Evolutionary conservation across 2,797 vertebrate species (phyloP).

Genomic region (Emydoidea blandingii): DNA sequence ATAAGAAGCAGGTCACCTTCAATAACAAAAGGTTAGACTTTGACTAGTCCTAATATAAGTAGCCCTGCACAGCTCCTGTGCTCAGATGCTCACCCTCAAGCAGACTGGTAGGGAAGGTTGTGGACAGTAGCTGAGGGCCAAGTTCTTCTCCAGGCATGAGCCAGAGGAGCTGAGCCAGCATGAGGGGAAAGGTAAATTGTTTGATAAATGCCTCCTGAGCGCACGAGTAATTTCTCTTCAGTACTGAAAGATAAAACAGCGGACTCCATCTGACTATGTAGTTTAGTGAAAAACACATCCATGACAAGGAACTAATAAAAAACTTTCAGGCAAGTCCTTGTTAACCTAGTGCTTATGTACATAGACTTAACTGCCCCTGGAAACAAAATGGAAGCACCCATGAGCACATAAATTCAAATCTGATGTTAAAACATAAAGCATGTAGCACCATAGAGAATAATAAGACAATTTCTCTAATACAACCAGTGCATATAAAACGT

Average conservation of each 20-base stretch:
- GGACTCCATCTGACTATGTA: neutral
- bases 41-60: neutral
- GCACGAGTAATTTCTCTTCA: conserved; percentile 41
- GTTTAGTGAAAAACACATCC: conserved; percentile 40
- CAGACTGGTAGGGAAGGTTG: neutral
- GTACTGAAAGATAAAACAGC: conserved; percentile 41
- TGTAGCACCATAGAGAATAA: neutral
- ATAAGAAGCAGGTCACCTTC: neutral
- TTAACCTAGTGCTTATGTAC: neutral
- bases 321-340: neutral
- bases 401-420: rapidly evolving
- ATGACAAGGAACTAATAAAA: conserved; percentile 28
- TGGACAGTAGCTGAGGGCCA: neutral
- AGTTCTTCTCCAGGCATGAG: neutral
- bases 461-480: neutral
- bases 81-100: neutral
- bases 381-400: neutral
- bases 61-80: neutral
- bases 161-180: neutral
- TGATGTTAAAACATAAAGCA: neutral
- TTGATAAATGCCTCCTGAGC: conserved; percentile 60
- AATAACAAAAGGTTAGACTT: neutral
- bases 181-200: neutral
- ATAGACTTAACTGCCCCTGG: neutral
- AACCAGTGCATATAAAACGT: neutral